Percentiles rank a stretch among this genome's conserved stretches.
phyloP scores from a whole-genome alignment of 2,113 vertebrate genomes.

The Calypte anna region DNA sequence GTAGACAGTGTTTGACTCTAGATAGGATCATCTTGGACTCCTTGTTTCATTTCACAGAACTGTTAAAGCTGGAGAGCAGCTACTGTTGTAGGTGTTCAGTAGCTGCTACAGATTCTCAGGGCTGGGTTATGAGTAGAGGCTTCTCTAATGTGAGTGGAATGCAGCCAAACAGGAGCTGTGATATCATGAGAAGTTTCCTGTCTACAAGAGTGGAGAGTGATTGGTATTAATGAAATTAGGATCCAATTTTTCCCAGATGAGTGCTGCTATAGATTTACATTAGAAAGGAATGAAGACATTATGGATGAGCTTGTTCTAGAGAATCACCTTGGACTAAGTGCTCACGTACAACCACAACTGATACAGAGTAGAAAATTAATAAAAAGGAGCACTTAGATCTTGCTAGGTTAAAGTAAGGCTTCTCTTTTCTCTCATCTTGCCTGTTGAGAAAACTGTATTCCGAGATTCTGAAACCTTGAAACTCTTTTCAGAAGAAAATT shows the following conservation, averaged over 20 bases:
- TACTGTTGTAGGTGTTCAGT: too few species aligned
- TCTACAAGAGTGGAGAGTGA: not conserved
- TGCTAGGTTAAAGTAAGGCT: not conserved
- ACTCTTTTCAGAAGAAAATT: not conserved
- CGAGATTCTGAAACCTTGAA: not conserved
- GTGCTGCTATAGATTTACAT: not conserved
- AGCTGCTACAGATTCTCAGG: not conserved
- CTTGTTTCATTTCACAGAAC: not conserved
- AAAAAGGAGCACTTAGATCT: not conserved
- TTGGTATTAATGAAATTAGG: not conserved
- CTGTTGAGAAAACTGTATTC: not conserved
- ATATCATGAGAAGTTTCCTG: not conserved
- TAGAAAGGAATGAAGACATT: not conserved
- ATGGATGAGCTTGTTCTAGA: not conserved
- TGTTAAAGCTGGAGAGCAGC: not conserved
- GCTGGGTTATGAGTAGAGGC: not conserved
- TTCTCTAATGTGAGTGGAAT: not conserved
- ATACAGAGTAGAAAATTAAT: not conserved
- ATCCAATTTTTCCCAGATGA: not conserved
- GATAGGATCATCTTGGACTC: not conserved
- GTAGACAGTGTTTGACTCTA: not conserved
- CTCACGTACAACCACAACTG: not conserved
- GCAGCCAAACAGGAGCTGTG: not conserved
- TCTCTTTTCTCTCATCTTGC: not conserved
- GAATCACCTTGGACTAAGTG: not conserved